phyloP scores from a whole-genome alignment of 2,113 vertebrate species.

The Phocoena sinus region DNA sequence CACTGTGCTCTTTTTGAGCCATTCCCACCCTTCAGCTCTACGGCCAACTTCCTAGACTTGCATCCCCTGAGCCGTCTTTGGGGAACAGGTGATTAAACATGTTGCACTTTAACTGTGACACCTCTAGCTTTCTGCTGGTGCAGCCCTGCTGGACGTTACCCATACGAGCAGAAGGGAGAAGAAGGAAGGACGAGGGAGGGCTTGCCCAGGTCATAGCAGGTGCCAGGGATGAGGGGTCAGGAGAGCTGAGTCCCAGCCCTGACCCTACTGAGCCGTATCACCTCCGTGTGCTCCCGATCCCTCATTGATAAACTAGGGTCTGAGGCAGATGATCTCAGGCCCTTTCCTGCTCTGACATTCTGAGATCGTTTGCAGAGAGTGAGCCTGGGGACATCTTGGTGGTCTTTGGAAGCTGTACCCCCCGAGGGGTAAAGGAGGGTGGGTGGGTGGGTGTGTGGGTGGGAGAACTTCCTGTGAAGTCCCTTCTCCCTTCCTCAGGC shows the following conservation, averaged over 20 bases:
- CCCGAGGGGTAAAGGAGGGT: neutral
- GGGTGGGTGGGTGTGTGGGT: neutral
- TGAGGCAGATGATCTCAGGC: neutral
- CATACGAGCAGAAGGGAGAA: neutral
- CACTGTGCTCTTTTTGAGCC: neutral
- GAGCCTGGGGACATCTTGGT: neutral
- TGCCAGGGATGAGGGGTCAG: neutral
- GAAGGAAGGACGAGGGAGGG: neutral
- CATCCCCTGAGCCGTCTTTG: neutral
- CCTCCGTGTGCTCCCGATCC: neutral
- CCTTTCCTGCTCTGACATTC: neutral
- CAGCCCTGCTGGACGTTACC: neutral
- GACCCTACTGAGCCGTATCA: neutral
- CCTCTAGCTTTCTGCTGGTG: neutral
- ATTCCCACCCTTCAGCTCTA: neutral
- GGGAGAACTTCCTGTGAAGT: neutral
- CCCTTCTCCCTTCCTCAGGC: constrained; percentile 78
- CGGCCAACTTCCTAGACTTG: neutral
- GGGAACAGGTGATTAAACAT: neutral
- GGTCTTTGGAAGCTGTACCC: neutral
- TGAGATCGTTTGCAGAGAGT: neutral
- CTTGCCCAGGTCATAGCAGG: neutral
- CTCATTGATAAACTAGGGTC: neutral
- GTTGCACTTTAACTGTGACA: neutral
- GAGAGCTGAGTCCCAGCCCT: neutral